Evolutionary conservation across 2,797 vertebrate species (phyloP).

Genomic region (Catharus ustulatus): DNA sequence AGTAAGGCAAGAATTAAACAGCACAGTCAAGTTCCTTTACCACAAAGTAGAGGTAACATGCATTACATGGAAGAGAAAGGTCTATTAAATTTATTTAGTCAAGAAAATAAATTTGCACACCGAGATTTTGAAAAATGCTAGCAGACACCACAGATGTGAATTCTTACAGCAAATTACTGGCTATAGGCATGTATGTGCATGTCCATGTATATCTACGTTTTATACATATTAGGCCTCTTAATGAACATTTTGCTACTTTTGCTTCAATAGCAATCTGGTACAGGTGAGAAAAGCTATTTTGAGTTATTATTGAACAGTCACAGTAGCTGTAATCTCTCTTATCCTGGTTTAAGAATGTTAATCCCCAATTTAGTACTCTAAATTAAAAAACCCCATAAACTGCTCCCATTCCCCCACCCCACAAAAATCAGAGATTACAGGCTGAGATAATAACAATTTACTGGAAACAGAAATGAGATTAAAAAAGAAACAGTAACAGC

Average conservation of each 20-base stretch:
- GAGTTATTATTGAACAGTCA: not conserved
- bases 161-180: not conserved
- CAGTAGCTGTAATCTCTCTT: not conserved
- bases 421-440: not conserved
- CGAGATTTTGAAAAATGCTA: not conserved
- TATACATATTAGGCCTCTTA: not conserved
- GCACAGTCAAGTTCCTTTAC: not conserved
- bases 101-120: rapidly evolving
- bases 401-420: not conserved
- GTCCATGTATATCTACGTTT: rapidly evolving
- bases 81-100: not conserved
- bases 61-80: not conserved
- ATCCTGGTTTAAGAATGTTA: not conserved
- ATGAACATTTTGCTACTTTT: not conserved
- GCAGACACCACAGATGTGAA: not conserved
- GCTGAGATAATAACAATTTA: not conserved
- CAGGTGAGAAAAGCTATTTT: not conserved
- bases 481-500: not conserved
- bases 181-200: not conserved
- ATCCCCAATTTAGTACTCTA: not conserved
- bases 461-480: not conserved
- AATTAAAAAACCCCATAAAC: not conserved
- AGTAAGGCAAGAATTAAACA: not conserved
- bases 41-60: not conserved
- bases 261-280: not conserved